A percentile compares a stretch with the other conserved stretches of the same genome.
phyloP scores from a whole-genome alignment of 53 echinoderm and acorn worm genomes.

The Temnopleurus reevesii region DNA sequence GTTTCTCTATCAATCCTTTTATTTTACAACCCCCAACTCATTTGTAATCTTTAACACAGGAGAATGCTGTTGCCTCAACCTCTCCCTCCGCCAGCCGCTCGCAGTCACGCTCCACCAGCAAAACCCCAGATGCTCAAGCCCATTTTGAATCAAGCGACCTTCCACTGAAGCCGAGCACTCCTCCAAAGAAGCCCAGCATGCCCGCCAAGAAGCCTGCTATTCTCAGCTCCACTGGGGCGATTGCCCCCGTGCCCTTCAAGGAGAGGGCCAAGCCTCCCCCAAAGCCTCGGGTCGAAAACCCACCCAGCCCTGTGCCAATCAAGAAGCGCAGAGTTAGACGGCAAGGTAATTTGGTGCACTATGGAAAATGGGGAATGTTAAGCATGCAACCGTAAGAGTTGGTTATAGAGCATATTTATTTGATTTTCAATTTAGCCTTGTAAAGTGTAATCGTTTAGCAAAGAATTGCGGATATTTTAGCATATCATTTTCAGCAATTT shows the following conservation, averaged over 20 bases:
- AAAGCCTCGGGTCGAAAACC: constrained; percentile 59
- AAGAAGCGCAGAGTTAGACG: background rate
- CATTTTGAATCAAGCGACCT: constrained; percentile 27
- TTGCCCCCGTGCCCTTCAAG: constrained; percentile 75
- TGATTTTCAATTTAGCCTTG: too few relatives aligned
- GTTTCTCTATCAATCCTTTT: too few relatives aligned
- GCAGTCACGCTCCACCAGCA: background rate
- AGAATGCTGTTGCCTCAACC: constrained; percentile 41
- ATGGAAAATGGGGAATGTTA: too few relatives aligned
- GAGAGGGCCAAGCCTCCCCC: constrained; percentile 71
- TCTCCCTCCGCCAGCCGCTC: constrained; percentile 56
- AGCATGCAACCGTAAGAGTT: too few relatives aligned
- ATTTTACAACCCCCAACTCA: too few relatives aligned
- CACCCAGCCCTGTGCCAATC: background rate
- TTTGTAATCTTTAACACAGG: constrained; percentile 6
- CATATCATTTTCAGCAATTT: too few relatives aligned
- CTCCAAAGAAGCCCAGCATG: constrained; percentile 79
- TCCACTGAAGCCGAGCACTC: constrained; percentile 44
- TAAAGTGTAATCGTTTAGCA: too few relatives aligned
- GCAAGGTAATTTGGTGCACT: background rate
- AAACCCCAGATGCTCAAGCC: background rate
- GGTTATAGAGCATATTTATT: too few relatives aligned
- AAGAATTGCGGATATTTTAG: too few relatives aligned
- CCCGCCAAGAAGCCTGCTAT: constrained; percentile 83
- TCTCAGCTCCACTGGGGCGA: constrained; percentile 77